Evolutionary conservation across 2,888 invertebrate genomes (phyloP).

Genomic region (Cistogaster globosa): DNA sequence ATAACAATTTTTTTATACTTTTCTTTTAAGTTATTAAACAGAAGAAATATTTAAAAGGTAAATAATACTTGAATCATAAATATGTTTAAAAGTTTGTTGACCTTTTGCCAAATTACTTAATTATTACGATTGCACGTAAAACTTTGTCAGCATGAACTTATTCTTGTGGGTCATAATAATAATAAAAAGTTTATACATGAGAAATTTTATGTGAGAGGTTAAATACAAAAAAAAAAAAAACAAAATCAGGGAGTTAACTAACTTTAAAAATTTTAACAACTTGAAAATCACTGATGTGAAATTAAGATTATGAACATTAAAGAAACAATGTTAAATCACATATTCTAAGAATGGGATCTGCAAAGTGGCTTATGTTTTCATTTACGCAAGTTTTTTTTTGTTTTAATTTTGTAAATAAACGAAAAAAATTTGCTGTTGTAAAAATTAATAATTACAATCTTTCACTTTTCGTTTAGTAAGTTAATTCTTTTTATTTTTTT

Average conservation of each 20-base stretch:
- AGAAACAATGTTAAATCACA: not conserved
- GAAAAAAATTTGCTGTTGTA: too few species aligned
- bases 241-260: not conserved
- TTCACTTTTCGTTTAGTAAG: too few species aligned
- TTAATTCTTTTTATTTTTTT: too few species aligned
- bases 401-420: too few species aligned
- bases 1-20: too few species aligned
- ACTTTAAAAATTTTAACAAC: conserved; percentile 14
- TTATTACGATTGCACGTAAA: not conserved
- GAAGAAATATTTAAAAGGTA: conserved; percentile 22
- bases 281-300: conserved; percentile 44
- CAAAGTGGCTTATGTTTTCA: too few species aligned
- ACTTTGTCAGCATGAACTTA: not conserved
- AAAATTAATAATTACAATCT: too few species aligned
- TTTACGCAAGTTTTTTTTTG: too few species aligned
- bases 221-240: too few species aligned
- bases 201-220: not conserved
- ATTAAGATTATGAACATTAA: conserved; percentile 26
- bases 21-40: conserved; percentile 27
- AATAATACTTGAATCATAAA: not conserved
- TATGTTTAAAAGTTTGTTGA: too few species aligned
- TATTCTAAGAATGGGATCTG: not conserved
- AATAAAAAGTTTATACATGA: conserved; percentile 36
- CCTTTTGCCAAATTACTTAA: conserved; percentile 12
- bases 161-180: conserved; percentile 43